Evolutionary conservation across 2,888 invertebrate species (phyloP).

Genomic region (Oscheius myriophilus): DNA sequence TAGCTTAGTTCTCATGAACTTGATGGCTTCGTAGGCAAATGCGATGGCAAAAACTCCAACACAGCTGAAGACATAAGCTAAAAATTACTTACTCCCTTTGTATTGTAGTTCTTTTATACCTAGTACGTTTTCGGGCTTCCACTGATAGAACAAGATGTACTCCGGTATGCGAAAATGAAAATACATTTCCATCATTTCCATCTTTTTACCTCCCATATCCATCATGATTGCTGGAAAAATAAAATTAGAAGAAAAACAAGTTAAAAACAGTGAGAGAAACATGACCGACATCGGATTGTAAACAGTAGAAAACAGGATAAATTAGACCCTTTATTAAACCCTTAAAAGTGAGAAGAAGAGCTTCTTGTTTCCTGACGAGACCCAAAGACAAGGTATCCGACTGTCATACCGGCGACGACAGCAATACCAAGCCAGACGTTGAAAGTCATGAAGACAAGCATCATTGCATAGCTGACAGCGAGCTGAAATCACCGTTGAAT

Average conservation of each 20-base stretch:
- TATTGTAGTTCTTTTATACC: slow-evolving; percentile 31
- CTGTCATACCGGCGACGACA: slow-evolving; percentile 49
- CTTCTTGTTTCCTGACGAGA: slow-evolving; percentile 21
- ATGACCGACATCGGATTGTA: too few relatives aligned
- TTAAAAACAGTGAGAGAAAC: too few relatives aligned
- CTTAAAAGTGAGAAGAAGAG: slow-evolving; percentile 11
- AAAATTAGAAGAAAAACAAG: neutral
- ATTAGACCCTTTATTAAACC: slow-evolving; percentile 4
- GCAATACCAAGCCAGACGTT: slow-evolving; percentile 65
- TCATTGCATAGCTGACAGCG: slow-evolving; percentile 60
- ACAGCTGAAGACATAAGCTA: slow-evolving; percentile 62
- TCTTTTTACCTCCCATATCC: slow-evolving; percentile 47
- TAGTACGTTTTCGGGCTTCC: slow-evolving; percentile 51
- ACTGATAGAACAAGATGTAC: slow-evolving; percentile 59
- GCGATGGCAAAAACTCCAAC: slow-evolving; percentile 54
- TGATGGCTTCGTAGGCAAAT: slow-evolving; percentile 48
- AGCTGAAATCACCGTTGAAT: slow-evolving; percentile 11
- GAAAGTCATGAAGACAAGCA: slow-evolving; percentile 69
- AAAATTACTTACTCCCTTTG: slow-evolving; percentile 9
- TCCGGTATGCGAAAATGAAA: slow-evolving; percentile 64
- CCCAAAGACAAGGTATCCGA: slow-evolving; percentile 65
- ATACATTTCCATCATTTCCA: slow-evolving; percentile 70
- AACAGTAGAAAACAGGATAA: neutral
- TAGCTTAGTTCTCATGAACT: slow-evolving; percentile 37
- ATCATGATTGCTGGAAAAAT: neutral